Percentiles rank a stretch among this genome's conserved stretches.
These are phyloP conservation scores for Diadema setosum DNA, from an alignment of 35 echinoderm and acorn worm species.

Conservation along the genomic window DNA sequence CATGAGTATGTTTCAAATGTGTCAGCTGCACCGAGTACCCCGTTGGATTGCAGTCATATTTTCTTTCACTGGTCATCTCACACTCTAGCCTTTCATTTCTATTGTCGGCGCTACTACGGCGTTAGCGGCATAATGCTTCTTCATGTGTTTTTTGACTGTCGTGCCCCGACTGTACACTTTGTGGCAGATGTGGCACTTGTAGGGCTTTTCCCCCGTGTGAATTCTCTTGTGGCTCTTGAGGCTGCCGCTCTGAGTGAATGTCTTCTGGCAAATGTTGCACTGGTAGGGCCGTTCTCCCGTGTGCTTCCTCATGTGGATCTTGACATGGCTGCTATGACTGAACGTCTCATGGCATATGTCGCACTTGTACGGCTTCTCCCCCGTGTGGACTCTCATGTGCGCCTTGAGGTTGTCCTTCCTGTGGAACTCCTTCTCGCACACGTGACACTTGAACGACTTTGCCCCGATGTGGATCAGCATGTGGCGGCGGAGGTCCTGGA, in stretches of 20 bases:
- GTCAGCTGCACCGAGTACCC: too few relatives aligned
- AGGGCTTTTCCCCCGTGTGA: slow-evolving; percentile 62
- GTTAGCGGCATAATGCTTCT: background rate
- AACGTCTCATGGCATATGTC: slow-evolving; percentile 75
- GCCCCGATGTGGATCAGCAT: background rate
- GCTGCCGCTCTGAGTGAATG: slow-evolving; percentile 85
- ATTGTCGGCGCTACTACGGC: background rate
- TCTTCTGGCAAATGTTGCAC: slow-evolving; percentile 59
- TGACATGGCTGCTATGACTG: slow-evolving; percentile 78
- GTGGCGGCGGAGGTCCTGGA: background rate
- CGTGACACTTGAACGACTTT: background rate
- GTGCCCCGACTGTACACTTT: slow-evolving; percentile 24
- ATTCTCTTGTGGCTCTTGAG: slow-evolving; percentile 65
- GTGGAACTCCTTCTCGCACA: background rate
- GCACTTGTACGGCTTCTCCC: slow-evolving; percentile 86
- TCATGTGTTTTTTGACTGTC: background rate
- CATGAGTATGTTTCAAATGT: too few relatives aligned
- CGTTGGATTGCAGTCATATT: too few relatives aligned
- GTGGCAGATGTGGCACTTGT: slow-evolving; percentile 24
- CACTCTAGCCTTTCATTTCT: too few relatives aligned
- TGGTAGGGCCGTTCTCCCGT: slow-evolving; percentile 66
- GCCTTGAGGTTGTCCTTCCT: background rate
- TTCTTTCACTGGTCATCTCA: too few relatives aligned
- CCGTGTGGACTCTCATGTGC: background rate
- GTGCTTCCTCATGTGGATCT: slow-evolving; percentile 91